A percentile compares a stretch with the other conserved stretches of the same genome.
Evolutionary conservation across 2,888 invertebrate genomes (phyloP).

Genomic region (Leptopterna dolabrata): DNA sequence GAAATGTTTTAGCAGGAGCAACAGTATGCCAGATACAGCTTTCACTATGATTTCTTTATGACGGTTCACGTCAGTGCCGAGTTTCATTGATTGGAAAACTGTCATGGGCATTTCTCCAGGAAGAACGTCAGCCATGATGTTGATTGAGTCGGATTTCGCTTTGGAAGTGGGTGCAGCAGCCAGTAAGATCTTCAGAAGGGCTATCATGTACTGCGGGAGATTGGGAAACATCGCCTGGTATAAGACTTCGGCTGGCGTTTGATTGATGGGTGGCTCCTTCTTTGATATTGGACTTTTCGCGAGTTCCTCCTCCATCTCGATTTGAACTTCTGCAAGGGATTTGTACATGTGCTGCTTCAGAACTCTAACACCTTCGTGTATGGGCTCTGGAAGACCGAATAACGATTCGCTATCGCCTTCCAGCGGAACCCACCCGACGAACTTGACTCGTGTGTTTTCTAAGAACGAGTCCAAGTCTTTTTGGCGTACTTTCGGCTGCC

Average conservation of each 20-base stretch:
- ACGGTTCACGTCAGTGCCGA: constrained; percentile 96
- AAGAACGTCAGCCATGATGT: constrained; percentile 96
- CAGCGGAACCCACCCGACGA: constrained; percentile 89
- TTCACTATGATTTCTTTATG: constrained; percentile 99
- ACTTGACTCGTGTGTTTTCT: constrained; percentile 91
- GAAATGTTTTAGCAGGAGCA: constrained; percentile 95
- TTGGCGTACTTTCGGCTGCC: constrained; percentile 95
- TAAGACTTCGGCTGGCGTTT: constrained; percentile 87
- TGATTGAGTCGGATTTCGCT: constrained; percentile 96
- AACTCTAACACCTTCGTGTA: constrained; percentile 94
- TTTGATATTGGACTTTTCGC: constrained; percentile 90
- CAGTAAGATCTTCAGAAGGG: constrained; percentile 92
- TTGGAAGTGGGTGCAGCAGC: constrained; percentile 99
- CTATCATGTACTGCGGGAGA: constrained; percentile 97
- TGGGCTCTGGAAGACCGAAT: constrained; percentile 95
- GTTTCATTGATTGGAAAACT: constrained; percentile 91
- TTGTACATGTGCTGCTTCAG: constrained; percentile 92
- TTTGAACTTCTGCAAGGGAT: constrained; percentile 92
- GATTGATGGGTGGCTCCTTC: constrained; percentile 80
- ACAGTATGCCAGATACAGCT: constrained; percentile 88
- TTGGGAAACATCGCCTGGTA: constrained; percentile 93
- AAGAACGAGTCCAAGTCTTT: constrained; percentile 94
- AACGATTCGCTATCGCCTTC: constrained; percentile 84
- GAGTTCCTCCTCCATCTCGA: constrained; percentile 90
- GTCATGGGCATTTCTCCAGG: constrained; percentile 99